Evolutionary conservation across 2,888 invertebrate species (phyloP), one percentile per base, ranked within the genome.

Genomic region (Alviniconcha strummeri): DNA sequence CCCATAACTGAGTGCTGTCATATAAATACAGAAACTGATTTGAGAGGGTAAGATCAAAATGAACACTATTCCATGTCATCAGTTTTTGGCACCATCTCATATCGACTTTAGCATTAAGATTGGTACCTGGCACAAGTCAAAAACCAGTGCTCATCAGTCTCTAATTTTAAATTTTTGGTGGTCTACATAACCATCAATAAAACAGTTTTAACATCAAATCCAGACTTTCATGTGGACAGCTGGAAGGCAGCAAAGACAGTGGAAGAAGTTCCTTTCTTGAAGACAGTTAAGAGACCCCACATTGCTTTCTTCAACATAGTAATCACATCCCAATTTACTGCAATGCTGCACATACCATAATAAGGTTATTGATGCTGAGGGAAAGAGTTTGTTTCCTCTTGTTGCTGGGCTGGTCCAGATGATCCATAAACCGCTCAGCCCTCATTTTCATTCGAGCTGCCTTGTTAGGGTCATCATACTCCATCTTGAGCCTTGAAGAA

Each of bases 381-480:
- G 89, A 88, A 5, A 92, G 87, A 67, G 85, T 89, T 74, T 87
- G 87, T 64, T 81, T 88, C 83, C 84, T 87, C 87, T 88, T 88
- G 55, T 88, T 87, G 52, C 7, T 54, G 54, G 82, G 82, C 6
- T 75, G 67, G 36, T 88, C 90, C 52, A 91, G 85, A 52, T 91
- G 91, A 56, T 90, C 90, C 60, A 91, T 91, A 95, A 98, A 98
- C 90, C 98, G 95, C 85, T 97, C 98, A 80, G 98, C 98, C 89
- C 98, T 95, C 93, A 97, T 97, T 93, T 91, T 86, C 83, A 92
- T 88, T 81, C 90, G 89, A 11, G 86, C 89, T 81, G 88, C 89
- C 64, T 90, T 91, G 67, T 89, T 87, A 67, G 90, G 91, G 82
- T 89, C 90, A 85, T 90, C 86, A 74, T 87, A 89, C 57, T 91